Percentiles rank a stretch among this genome's conserved stretches.
phyloP scores from a whole-genome alignment of 1,140 invertebrate genomes.

The Lysiphlebus fabarum region DNA sequence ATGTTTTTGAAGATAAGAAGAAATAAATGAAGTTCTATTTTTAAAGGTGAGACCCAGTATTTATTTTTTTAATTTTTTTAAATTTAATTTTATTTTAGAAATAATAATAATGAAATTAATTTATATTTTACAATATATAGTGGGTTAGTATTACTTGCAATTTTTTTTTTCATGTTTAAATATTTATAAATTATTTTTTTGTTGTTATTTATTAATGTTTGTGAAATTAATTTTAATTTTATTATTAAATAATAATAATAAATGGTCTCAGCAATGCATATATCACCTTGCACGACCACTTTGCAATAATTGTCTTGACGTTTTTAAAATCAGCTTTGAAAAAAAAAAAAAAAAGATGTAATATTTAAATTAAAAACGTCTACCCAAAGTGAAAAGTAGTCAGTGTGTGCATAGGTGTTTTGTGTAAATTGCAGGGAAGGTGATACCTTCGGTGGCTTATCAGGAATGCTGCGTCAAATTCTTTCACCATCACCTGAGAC shows the following conservation, averaged over 20 bases:
- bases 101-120: too few relatives aligned
- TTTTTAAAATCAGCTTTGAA: background rate
- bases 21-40: too few relatives aligned
- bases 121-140: too few relatives aligned
- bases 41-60: constrained; percentile 12
- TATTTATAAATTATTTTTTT: background rate
- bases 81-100: too few relatives aligned
- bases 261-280: constrained; percentile 34
- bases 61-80: constrained; percentile 2
- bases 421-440: constrained; percentile 53
- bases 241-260: background rate
- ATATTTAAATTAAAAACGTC: too few relatives aligned
- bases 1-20: too few relatives aligned
- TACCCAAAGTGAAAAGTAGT: background rate
- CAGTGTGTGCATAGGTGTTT: constrained; percentile 36
- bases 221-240: too few relatives aligned
- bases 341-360: too few relatives aligned
- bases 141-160: background rate
- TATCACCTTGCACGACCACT: too few relatives aligned
- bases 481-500: constrained; percentile 50
- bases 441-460: constrained; percentile 51
- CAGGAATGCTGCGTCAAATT: constrained; percentile 53
- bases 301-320: background rate
- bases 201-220: too few relatives aligned
- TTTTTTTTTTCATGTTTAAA: constrained; percentile 1